Evolutionary conservation across 2,888 invertebrate species (phyloP).

Genomic region (Drepana falcataria): DNA sequence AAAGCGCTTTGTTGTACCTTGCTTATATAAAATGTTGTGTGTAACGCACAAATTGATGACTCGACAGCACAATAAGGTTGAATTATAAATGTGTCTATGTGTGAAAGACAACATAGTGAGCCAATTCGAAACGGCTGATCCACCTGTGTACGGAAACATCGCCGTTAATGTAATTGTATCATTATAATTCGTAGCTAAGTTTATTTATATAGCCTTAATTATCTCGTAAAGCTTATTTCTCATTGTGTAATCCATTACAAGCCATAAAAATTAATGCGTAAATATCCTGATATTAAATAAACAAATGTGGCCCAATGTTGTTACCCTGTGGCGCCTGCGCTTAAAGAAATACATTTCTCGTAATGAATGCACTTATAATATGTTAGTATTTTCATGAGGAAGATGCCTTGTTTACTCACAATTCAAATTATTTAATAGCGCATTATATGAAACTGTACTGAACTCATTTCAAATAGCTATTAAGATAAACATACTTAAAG

Average conservation of each 20-base stretch:
- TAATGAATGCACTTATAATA: slow-evolving; percentile 13
- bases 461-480: slow-evolving; percentile 37
- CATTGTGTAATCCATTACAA: slow-evolving; percentile 9
- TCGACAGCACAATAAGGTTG: slow-evolving; percentile 51
- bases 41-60: slow-evolving; percentile 55
- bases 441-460: slow-evolving; percentile 42
- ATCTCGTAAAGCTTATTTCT: slow-evolving; percentile 24
- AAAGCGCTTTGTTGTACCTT: slow-evolving; percentile 35
- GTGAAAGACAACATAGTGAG: slow-evolving; percentile 76
- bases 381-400: slow-evolving; percentile 13
- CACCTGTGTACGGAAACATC: slow-evolving; percentile 29
- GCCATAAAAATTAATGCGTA: not conserved
- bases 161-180: slow-evolving; percentile 47
- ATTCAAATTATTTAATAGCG: slow-evolving; percentile 10
- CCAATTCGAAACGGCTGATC: slow-evolving; percentile 40
- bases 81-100: slow-evolving; percentile 56
- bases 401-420: slow-evolving; percentile 31
- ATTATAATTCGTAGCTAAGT: slow-evolving; percentile 38
- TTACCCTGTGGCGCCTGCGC: slow-evolving; percentile 19
- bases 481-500: slow-evolving; percentile 38
- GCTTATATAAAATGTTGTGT: slow-evolving; percentile 35
- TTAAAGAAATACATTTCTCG: slow-evolving; percentile 5
- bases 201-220: slow-evolving; percentile 31
- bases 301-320: not conserved
- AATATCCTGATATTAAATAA: not conserved